Conservation (phyloP, 2,797 vertebrate species). For the Microctenopoma steveboyesi region DNA sequence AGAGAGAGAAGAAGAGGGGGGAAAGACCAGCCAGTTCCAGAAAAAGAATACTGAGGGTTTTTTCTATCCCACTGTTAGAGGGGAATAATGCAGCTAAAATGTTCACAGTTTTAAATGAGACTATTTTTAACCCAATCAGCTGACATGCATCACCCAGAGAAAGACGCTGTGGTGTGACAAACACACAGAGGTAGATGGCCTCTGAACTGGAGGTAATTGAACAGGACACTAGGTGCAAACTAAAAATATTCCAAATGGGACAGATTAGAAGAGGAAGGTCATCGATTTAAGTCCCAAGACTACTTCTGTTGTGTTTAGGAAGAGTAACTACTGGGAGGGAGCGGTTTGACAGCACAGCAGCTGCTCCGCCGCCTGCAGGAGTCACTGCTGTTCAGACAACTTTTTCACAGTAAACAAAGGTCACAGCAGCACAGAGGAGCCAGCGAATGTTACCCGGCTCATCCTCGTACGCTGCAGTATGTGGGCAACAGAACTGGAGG, state of each 20-base stretch:
- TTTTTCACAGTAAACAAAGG: constrained; percentile 48
- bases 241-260: constrained; percentile 45
- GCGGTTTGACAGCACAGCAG: constrained; percentile 44
- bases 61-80: not conserved
- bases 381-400: constrained; percentile 39
- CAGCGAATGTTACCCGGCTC: constrained; percentile 19
- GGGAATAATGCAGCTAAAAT: not conserved
- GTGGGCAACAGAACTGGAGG: not conserved
- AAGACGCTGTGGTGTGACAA: constrained; percentile 15
- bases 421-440: constrained; percentile 44
- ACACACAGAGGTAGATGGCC: constrained; percentile 19
- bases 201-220: constrained; percentile 49
- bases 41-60: not conserved
- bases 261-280: constrained; percentile 25
- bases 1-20: not conserved
- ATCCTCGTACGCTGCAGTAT: not conserved
- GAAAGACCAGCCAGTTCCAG: not conserved
- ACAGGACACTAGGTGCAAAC: constrained; percentile 14
- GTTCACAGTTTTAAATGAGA: not conserved
- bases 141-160: not conserved
- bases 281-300: constrained; percentile 21
- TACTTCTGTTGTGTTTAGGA: constrained; percentile 26
- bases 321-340: constrained; percentile 7
- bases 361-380: constrained; percentile 57
- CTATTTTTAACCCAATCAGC: constrained; percentile 5